These are phyloP conservation scores for Chlorospingus flavigularis DNA, from an alignment of 2,797 vertebrate species.

Conservation along the genomic window DNA sequence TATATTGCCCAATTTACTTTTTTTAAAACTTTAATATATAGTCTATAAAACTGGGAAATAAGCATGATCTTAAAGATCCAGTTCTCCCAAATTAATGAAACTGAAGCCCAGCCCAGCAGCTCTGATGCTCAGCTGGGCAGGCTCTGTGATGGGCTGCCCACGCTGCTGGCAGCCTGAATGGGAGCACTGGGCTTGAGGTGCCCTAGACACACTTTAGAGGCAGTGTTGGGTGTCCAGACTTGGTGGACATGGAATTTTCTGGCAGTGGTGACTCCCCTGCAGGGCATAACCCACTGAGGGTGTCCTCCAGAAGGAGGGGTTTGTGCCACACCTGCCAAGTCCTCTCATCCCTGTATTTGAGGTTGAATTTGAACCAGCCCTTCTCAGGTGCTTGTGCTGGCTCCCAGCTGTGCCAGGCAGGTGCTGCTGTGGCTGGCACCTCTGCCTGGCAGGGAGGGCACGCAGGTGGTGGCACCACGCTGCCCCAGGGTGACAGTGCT, in stretches of 20 bases:
- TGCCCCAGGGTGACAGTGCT: rapidly evolving
- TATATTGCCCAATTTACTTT: background rate
- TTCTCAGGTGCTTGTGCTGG: background rate
- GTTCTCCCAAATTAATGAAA: background rate
- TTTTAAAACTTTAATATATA: background rate
- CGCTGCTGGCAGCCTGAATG: background rate
- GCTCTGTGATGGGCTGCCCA: background rate
- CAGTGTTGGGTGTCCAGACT: background rate
- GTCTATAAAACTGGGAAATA: background rate
- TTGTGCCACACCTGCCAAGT: background rate
- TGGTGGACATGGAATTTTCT: background rate
- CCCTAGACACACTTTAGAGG: rapidly evolving
- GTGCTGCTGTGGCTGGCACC: background rate
- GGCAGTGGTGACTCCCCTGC: background rate
- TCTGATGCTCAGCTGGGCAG: rapidly evolving
- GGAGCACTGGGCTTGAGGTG: background rate
- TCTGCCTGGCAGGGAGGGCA: rapidly evolving
- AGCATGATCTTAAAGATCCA: background rate
- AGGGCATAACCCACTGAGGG: background rate
- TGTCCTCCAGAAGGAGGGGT: background rate
- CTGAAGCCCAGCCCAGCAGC: rapidly evolving
- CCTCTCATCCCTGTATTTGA: rapidly evolving
- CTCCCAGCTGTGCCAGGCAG: background rate
- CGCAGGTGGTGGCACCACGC: rapidly evolving
- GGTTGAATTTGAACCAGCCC: too few species aligned